Base-by-base conservation (phyloP, 1,140 invertebrate genomes). In the Ganaspis sp. region DNA sequence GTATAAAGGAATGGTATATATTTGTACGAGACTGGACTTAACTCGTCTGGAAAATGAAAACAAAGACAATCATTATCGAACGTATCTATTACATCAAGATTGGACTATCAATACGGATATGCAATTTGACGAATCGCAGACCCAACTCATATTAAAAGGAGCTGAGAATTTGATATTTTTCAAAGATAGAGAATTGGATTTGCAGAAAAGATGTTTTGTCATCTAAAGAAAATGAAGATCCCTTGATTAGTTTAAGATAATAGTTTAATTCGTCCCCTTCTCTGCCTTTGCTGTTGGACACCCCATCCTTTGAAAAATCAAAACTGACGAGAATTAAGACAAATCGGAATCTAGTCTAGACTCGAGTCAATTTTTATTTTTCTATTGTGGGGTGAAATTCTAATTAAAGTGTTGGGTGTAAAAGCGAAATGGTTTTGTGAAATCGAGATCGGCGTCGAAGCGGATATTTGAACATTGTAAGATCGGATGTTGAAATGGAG, bases 401-500 rank as follows among this genome's bases (percentile, higher is more conserved):
- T 34, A 26, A 12, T 34, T 15, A 26, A 72, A 12, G 11, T 34
- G 29, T 4, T 49, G 34, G 12, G 69, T 75, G 15, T 11, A 34
- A 69, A 37, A 70, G 42, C 75, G 70, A 23, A 15, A 15, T 23
- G 42, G 69, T 40, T 40, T 40, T 40, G 5, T 8, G 12, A 21
- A 29, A 29, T 26, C n/a, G 58, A 29, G 58, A 64, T 64, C 26
- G 29, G 23, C 26, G 23, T 5, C 23, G 23, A 34, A 64, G 58
- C 58, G 5, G 45, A 17, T 49, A 12, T 58, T n/a, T 34, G 9
- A 29, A 64, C 21, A 64, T 64, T 64, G n/a, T 29, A 29, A 29
- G 23, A 64, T 64, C 23, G 1, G 19, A 53, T 69, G 58, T 19
- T 73, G 73, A 45, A 38, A 45, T 74, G 69, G 73, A 78, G 69